A percentile compares a stretch with the other conserved stretches of the same genome.
Conservation (phyloP, 2,888 invertebrate genomes). For the Ophioninae sp. region DNA sequence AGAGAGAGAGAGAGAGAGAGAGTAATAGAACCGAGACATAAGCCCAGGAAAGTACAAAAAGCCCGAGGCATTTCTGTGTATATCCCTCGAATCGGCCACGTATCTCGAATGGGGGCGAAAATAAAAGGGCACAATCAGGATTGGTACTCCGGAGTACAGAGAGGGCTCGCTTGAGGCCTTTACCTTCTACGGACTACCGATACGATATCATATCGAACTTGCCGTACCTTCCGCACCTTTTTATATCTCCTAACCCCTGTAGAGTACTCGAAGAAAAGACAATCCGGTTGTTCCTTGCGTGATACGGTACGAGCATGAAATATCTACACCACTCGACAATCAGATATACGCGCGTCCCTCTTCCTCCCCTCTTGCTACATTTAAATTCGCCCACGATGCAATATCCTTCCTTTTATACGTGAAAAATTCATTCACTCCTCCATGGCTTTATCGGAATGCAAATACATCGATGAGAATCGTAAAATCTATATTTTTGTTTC, state of each 20-base stretch:
- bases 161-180: neutral
- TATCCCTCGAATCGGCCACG: neutral
- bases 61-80: conserved; percentile 21
- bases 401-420: conserved; percentile 33
- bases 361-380: conserved; percentile 24
- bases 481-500: conserved; percentile 2
- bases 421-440: conserved; percentile 31
- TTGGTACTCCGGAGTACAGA: neutral
- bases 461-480: neutral
- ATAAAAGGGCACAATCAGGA: conserved; percentile 16
- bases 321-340: conserved; percentile 54
- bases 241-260: conserved; percentile 21
- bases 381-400: conserved; percentile 35
- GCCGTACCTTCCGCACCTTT: conserved; percentile 29
- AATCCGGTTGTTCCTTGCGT: conserved; percentile 47
- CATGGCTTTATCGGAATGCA: neutral
- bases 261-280: conserved; percentile 43
- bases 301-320: conserved; percentile 54
- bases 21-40: conserved; percentile 55
- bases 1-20: neutral
- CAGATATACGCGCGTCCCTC: conserved; percentile 16
- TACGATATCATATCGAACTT: conserved; percentile 32
- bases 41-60: conserved; percentile 43
- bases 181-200: conserved; percentile 10
- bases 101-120: conserved; percentile 9